Evolutionary conservation across 1,140 invertebrate species (phyloP), one percentile per base, ranked within the genome.

Genomic region (Trissolcus basalis): DNA sequence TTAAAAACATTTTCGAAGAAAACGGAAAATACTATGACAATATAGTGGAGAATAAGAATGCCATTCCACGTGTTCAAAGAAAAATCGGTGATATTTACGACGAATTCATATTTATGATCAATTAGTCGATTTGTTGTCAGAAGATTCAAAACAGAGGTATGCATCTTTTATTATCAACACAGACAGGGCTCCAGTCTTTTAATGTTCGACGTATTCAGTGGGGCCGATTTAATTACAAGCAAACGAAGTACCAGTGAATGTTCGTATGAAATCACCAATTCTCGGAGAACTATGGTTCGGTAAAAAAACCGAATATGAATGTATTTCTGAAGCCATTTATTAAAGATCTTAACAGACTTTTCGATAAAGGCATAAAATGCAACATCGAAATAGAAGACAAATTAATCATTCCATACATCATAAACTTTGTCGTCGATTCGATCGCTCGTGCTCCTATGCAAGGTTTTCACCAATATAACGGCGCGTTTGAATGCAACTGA

Each of bases 241-340:
- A n/a, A 55, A 55, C 19, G 51, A 55, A 13, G 19, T 55, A 5
- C 54, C 54, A 27, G 12, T 45, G 6, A 56, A 56, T 10, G 7
- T 45, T 7, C 27, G 16, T 35, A 6, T 48, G n/a, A 33, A 47
- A 16, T 47, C 19, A 6, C 43, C 55, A 14, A 58, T 58, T 16
- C n/a, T 36, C 47, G 47, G 27, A n/a, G 55, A 43, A 6, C 7
- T 58, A 6, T 58, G 55, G 55, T 58, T 56, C 16, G 54, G 54
- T 14, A 56, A 56, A 7, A 3, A 0, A 55, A 55, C 10, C 53
- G 16, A 58, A 58, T 16, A 58, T 48, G 55, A 14, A 58, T 6
- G 35, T 58, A 8, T 58, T 58, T 58, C 11, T 58, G 8, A 47
- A 58, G 35, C 43, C 55, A 13, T 48, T 58, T 7, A 14, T 58